Evolutionary conservation across 2,888 invertebrate species (phyloP).

Genomic region (Bellardia pandia): DNA sequence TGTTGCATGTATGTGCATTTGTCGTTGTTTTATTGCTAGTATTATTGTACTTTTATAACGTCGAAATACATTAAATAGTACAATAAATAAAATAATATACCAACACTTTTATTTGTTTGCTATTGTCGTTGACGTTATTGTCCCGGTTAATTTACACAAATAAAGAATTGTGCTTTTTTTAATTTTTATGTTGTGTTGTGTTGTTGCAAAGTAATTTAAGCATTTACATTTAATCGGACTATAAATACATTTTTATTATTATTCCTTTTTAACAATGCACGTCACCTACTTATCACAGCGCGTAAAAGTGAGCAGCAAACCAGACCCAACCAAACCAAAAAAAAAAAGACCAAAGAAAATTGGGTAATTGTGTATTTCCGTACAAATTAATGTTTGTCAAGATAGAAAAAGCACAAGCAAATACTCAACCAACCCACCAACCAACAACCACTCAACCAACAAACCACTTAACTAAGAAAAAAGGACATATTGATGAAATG

Average conservation of each 20-base stretch:
- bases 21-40: conserved; percentile 17
- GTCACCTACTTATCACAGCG: conserved; percentile 58
- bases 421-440: conserved; percentile 21
- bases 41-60: conserved; percentile 47
- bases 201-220: conserved; percentile 54
- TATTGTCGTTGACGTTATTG: conserved; percentile 14
- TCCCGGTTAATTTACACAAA: conserved; percentile 41
- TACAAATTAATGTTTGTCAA: conserved; percentile 72
- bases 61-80: conserved; percentile 47
- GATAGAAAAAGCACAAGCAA: conserved; percentile 58
- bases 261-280: conserved; percentile 50
- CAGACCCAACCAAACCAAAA: background rate
- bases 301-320: background rate
- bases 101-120: conserved; percentile 59
- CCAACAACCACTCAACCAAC: conserved; percentile 43
- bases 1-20: background rate
- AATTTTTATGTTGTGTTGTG: conserved; percentile 15
- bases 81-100: conserved; percentile 57
- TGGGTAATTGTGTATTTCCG: conserved; percentile 73
- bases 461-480: conserved; percentile 63
- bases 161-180: conserved; percentile 54
- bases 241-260: conserved; percentile 64
- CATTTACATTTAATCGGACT: conserved; percentile 63
- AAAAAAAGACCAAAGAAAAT: conserved; percentile 59
- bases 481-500: conserved; percentile 71